phyloP scores from a whole-genome alignment of 2,113 vertebrate species.

The Entomyzon cyanotis region DNA sequence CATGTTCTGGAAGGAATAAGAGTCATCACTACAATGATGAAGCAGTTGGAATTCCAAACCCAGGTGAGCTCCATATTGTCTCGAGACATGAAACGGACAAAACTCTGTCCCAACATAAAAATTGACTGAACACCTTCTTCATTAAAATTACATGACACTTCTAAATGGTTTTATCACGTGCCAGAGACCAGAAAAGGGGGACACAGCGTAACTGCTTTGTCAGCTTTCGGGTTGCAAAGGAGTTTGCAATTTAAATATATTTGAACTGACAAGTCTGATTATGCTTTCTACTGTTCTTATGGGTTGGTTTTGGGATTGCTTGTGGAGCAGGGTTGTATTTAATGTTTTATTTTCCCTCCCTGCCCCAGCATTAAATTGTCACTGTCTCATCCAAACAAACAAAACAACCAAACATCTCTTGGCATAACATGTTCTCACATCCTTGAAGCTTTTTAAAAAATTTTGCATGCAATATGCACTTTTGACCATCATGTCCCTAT shows the following conservation, averaged over 20 bases:
- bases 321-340: neutral
- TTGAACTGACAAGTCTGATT: neutral
- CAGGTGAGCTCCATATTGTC: neutral
- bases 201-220: neutral
- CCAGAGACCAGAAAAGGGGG: neutral
- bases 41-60: neutral
- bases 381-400: neutral
- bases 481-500: neutral
- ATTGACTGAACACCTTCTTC: neutral
- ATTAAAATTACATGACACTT: neutral
- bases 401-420: neutral
- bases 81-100: neutral
- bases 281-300: neutral
- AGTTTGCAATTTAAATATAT: neutral
- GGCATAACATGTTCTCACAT: rapidly evolving
- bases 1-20: neutral
- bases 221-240: neutral
- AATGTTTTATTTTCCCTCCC: neutral
- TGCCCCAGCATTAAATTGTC: neutral
- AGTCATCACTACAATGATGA: neutral
- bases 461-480: neutral
- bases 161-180: neutral
- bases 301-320: neutral
- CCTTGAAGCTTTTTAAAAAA: neutral
- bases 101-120: neutral